phyloP scores from a whole-genome alignment of 2,888 invertebrate species.

The Abrostola triplasia region DNA sequence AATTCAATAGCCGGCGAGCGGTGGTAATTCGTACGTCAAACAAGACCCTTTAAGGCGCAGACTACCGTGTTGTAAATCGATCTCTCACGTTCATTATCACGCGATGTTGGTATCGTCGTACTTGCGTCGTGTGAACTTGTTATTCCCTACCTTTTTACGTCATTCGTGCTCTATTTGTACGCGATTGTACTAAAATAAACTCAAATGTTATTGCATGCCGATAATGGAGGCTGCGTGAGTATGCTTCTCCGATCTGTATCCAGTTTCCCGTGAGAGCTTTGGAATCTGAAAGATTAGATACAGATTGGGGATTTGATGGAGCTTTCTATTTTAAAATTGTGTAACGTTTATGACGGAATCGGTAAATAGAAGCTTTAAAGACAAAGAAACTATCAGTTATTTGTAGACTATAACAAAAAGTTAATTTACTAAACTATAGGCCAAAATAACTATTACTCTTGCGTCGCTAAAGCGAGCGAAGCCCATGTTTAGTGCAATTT shows the following conservation, averaged over 20 bases:
- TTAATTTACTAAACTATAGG: no score
- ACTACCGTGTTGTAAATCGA: constrained; percentile 31
- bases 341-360: not conserved
- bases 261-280: constrained; percentile 42
- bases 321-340: not conserved
- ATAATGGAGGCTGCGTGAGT: constrained; percentile 46
- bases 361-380: no score
- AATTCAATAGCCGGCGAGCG: not conserved
- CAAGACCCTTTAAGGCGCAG: constrained; percentile 22
- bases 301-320: not conserved
- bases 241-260: constrained; percentile 15
- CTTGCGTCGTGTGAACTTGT: constrained; percentile 42
- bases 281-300: not conserved
- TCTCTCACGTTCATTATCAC: constrained; percentile 49
- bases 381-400: no score
- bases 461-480: no score
- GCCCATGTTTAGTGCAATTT: no score
- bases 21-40: constrained; percentile 24
- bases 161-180: constrained; percentile 6
- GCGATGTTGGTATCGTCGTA: constrained; percentile 30
- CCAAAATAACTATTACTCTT: no score
- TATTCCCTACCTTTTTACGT: constrained; percentile 15
- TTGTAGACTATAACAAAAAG: no score
- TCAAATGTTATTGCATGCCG: constrained; percentile 44
- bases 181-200: constrained; percentile 25